Evolutionary conservation across 1,140 invertebrate genomes (phyloP), one percentile per base, ranked within the genome.

Genomic region (Lasioglossum albipes): DNA sequence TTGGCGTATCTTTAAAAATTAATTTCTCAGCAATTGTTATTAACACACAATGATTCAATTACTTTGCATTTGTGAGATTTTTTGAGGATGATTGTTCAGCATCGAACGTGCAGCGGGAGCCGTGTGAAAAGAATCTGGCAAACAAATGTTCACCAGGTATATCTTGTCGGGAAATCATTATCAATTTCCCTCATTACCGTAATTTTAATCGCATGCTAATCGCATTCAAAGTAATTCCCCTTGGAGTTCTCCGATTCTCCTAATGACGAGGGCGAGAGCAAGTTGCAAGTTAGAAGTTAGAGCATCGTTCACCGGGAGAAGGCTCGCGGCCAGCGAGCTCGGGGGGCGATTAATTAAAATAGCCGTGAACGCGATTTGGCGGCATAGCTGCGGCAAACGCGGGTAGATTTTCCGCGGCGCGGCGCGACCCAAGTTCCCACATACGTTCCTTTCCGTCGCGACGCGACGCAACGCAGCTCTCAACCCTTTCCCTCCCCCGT

Each of bases 331-430:
- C 64, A 20, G n/a, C 82, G 71, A 27, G 62, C 86, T 36, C 36
- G 36, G 36, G 36, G 36, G 36, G 36, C 36, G 89, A 92, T 92
- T 92, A 92, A 92, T 92, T 92, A 92, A 92, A 92, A 92, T 90
- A 92, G 88, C 90, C 90, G 86, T 80, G 87, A 91, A 86, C 77
- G 83, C 88, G 89, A 92, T 91, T 91, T 91, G 87, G 84, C 85
- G 85, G 87, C 89, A 91, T 91, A 91, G 88, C 91, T 92, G 89
- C 87, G 89, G 89, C 85, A 81, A 76, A 52, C 78, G 78, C 75
- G 83, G 83, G 84, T 89, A 90, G 90, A 90, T 91, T 92, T 92
- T 90, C 86, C 84, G 83, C 81, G 87, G 66, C 84, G 83, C 80
- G 87, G 66, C 80, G 77, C 73, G 72, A 82, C 71, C 64, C 27